phyloP scores from a whole-genome alignment of 2,888 invertebrate species.

The Acleris emargana region DNA sequence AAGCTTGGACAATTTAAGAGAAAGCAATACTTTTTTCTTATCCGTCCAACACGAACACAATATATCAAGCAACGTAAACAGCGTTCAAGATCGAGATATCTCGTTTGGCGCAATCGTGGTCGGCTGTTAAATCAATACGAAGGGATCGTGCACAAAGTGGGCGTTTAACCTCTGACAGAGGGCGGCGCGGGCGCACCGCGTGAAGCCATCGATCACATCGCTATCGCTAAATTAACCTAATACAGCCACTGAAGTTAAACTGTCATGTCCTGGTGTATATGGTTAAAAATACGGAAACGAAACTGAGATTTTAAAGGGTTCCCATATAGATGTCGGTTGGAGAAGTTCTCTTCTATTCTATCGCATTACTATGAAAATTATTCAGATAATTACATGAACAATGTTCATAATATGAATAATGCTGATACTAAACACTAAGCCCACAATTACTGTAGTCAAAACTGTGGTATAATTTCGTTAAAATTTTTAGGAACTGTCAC shows the following conservation, averaged over 20 bases:
- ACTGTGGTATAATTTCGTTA: too few species aligned
- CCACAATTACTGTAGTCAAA: too few species aligned
- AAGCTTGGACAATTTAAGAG: conserved; percentile 1
- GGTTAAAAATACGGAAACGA: not conserved
- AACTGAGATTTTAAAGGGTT: too few species aligned
- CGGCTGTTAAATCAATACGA: conserved; percentile 34
- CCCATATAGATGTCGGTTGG: too few species aligned
- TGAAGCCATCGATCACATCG: conserved; percentile 32
- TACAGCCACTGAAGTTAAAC: conserved; percentile 32
- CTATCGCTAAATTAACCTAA: conserved; percentile 36
- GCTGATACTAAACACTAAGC: too few species aligned
- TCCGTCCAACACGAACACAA: not conserved
- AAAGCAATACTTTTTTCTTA: conserved; percentile 10
- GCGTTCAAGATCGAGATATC: conserved; percentile 28
- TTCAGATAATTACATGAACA: too few species aligned
- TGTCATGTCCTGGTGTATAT: not conserved
- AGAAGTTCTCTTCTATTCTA: too few species aligned
- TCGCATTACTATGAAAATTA: too few species aligned
- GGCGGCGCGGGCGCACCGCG: conserved; percentile 32
- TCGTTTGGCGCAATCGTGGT: conserved; percentile 23
- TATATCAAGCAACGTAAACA: conserved; percentile 23
- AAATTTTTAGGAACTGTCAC: too few species aligned
- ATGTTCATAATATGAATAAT: too few species aligned
- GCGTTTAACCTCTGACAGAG: conserved; percentile 37
- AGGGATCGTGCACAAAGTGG: conserved; percentile 38